These are phyloP conservation scores for Ammodytes dubius DNA, from an alignment of 2,113 vertebrate species.

Conservation along the genomic window DNA sequence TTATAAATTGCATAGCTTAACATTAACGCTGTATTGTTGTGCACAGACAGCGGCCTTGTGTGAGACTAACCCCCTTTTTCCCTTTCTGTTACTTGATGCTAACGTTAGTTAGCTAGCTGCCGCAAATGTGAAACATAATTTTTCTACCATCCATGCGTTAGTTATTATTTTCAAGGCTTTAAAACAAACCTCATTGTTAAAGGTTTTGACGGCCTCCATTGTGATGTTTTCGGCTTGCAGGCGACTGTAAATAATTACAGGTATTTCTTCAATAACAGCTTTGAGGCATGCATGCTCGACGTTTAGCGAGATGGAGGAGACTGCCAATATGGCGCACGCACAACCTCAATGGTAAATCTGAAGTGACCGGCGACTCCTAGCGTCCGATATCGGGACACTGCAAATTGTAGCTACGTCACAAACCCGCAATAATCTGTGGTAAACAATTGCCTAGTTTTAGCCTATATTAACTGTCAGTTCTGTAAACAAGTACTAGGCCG, in stretches of 20 bases:
- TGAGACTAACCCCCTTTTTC: constrained; percentile 32
- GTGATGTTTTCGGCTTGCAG: constrained; percentile 60
- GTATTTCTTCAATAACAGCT: constrained; percentile 71
- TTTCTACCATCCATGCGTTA: not conserved
- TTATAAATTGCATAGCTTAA: not conserved
- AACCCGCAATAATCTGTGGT: too few species aligned
- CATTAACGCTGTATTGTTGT: not conserved
- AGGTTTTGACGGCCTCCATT: constrained; percentile 89
- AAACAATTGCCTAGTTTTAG: too few species aligned
- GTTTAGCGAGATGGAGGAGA: constrained; percentile 82
- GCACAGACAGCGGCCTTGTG: constrained; percentile 69
- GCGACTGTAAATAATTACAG: constrained; percentile 63
- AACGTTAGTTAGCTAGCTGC: constrained; percentile 55
- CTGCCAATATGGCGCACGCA: constrained; percentile 87
- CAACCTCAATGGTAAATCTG: constrained; percentile 48
- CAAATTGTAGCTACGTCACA: not conserved
- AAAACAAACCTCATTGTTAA: constrained; percentile 88
- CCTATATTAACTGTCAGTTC: too few species aligned
- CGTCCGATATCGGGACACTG: constrained; percentile 16
- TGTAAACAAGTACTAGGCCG: too few species aligned
- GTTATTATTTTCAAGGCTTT: constrained; percentile 2
- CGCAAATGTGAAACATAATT: constrained; percentile 14
- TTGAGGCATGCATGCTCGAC: constrained; percentile 78
- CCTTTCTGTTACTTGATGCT: constrained; percentile 56
- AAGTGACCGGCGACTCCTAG: constrained; percentile 62